A percentile compares a stretch with the other conserved stretches of the same genome.
Conservation (phyloP, 2,888 invertebrate species). For the Xylophagus ater region DNA sequence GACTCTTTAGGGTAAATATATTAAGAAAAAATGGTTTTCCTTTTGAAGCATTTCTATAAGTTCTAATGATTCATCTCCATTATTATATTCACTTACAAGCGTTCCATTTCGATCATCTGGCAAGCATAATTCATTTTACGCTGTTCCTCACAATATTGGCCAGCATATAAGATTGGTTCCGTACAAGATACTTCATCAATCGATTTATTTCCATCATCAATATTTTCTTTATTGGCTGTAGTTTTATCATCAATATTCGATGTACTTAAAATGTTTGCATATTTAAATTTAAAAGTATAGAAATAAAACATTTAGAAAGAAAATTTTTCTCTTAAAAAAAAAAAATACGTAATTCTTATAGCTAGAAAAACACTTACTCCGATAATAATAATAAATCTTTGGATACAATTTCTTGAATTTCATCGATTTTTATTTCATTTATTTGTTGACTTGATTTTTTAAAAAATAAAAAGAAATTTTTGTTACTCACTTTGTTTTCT, state of each 20-base stretch:
- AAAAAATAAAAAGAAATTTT: neutral
- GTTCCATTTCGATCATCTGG: constrained; percentile 23
- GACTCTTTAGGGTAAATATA: too few species aligned
- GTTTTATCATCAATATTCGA: too few species aligned
- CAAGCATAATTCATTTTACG: constrained; percentile 12
- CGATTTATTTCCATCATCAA: neutral
- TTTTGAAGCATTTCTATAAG: too few species aligned
- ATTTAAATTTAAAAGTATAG: too few species aligned
- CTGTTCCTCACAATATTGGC: constrained; percentile 12
- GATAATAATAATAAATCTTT: too few species aligned
- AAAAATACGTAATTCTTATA: too few species aligned
- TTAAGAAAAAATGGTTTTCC: neutral
- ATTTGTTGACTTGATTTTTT: neutral
- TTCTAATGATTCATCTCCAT: neutral
- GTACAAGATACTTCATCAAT: neutral
- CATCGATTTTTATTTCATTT: neutral
- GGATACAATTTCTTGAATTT: too few species aligned
- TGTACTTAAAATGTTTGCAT: too few species aligned
- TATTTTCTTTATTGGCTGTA: neutral
- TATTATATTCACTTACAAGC: constrained; percentile 26
- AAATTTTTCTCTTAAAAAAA: too few species aligned
- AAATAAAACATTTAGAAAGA: too few species aligned
- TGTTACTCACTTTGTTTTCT: neutral
- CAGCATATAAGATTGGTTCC: constrained; percentile 14
- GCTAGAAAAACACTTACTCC: too few species aligned